A percentile compares a stretch with the other conserved stretches of the same genome.
Conservation (phyloP, 2,113 vertebrate genomes). For the Sander vitreus region DNA sequence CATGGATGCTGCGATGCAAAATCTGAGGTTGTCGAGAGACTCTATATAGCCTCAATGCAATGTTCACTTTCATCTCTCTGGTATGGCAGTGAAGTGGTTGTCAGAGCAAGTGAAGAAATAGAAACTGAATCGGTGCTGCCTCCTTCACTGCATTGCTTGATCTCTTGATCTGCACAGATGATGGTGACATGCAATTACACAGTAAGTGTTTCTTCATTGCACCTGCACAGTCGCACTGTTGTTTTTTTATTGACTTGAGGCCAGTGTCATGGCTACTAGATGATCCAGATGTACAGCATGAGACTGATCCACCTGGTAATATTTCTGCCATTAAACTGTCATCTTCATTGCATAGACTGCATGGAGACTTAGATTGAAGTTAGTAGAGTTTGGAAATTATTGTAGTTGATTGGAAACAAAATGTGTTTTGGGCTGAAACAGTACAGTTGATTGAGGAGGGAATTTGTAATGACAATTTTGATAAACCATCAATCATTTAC, state of each 20-base stretch:
- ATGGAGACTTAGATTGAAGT: neutral
- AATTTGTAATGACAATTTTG: neutral
- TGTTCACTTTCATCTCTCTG: constrained; percentile 35
- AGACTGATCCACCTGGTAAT: neutral
- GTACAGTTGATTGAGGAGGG: neutral
- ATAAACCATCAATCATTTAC: neutral
- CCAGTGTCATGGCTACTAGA: constrained; percentile 12
- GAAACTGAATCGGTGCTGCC: constrained; percentile 5
- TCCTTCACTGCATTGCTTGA: constrained; percentile 18
- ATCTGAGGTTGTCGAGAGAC: constrained; percentile 46
- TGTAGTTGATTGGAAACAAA: neutral
- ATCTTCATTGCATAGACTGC: neutral
- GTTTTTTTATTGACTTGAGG: neutral
- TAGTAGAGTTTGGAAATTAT: neutral
- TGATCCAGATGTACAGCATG: constrained; percentile 5
- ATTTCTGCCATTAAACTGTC: constrained; percentile 8
- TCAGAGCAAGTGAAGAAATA: constrained; percentile 18
- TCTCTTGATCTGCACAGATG: constrained; percentile 48
- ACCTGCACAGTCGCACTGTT: constrained; percentile 28
- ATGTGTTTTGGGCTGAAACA: constrained; percentile 9
- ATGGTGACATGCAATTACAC: constrained; percentile 55
- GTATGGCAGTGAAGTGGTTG: constrained; percentile 6
- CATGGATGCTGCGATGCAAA: constrained; percentile 58
- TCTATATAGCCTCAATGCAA: constrained; percentile 21
- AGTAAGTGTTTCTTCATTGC: constrained; percentile 22